Conservation (phyloP, 2,797 vertebrate genomes). For the Nasua narica region DNA sequence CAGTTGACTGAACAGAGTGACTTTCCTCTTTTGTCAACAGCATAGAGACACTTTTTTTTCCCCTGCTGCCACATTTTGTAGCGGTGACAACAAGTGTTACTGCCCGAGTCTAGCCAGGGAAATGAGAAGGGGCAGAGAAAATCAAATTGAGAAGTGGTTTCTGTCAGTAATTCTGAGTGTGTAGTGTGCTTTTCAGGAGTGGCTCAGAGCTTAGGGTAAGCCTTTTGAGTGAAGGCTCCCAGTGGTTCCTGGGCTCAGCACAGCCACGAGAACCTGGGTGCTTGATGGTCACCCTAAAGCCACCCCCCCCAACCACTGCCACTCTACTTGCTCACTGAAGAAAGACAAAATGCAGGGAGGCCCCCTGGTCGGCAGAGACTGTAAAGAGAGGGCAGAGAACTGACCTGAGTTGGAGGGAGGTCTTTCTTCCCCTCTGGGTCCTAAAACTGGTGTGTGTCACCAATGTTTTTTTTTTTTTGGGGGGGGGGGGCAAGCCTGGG, state of each 20-base stretch:
- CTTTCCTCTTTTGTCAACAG: slow-evolving; percentile 63
- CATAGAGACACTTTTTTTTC: background rate
- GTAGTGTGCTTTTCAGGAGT: background rate
- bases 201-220: background rate
- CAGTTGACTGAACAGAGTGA: slow-evolving; percentile 79
- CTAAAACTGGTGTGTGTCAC: background rate
- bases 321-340: background rate
- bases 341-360: background rate
- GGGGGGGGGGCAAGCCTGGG: background rate
- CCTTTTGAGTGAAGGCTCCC: background rate
- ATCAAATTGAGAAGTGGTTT: background rate
- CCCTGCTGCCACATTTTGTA: background rate
- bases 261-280: background rate
- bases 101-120: background rate
- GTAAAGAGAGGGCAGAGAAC: background rate
- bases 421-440: background rate
- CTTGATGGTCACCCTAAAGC: too few species aligned
- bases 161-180: background rate
- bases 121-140: slow-evolving; percentile 8
- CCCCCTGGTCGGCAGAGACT: background rate
- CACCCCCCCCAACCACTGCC: too few species aligned
- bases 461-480: background rate
- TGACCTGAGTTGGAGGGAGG: background rate
- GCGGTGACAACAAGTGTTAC: slow-evolving; percentile 49
- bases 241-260: background rate